phyloP scores from a whole-genome alignment of 2,113 vertebrate genomes.

The Synodontis membranacea region DNA sequence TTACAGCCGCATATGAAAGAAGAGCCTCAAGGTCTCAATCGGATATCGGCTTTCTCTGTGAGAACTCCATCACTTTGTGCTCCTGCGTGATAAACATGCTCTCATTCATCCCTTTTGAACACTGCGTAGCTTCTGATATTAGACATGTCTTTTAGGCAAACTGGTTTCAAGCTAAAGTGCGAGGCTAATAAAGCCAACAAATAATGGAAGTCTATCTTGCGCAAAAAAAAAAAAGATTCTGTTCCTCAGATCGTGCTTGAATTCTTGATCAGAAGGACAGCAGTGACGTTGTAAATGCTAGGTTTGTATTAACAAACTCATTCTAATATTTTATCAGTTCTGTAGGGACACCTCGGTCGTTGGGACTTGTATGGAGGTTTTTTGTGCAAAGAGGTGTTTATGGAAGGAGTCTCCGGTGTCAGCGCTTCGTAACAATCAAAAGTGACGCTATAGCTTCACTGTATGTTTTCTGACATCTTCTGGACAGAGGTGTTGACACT shows the following conservation, averaged over 20 bases:
- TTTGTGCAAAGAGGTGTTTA: not conserved
- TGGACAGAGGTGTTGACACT: not conserved
- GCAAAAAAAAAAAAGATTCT: not conserved
- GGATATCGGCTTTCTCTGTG: not conserved
- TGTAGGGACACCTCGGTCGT: not conserved
- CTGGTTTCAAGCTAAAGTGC: not conserved
- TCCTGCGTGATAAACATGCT: not conserved
- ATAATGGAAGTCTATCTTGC: not conserved
- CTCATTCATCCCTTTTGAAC: not conserved
- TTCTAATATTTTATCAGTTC: not conserved
- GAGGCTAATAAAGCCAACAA: not conserved
- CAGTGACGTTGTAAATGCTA: not conserved
- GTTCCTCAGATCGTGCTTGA: not conserved
- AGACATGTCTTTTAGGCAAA: not conserved
- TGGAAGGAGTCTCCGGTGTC: not conserved
- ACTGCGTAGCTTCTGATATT: not conserved
- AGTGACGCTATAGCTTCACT: not conserved
- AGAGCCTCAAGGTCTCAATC: not conserved
- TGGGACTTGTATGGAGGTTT: not conserved
- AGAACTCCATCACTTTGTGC: not conserved
- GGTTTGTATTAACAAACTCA: not conserved
- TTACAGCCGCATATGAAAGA: constrained; percentile 26
- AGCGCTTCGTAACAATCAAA: not conserved
- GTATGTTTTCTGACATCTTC: not conserved
- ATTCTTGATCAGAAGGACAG: not conserved